phyloP scores from a whole-genome alignment of 2,113 vertebrate genomes.

The Equus przewalskii region DNA sequence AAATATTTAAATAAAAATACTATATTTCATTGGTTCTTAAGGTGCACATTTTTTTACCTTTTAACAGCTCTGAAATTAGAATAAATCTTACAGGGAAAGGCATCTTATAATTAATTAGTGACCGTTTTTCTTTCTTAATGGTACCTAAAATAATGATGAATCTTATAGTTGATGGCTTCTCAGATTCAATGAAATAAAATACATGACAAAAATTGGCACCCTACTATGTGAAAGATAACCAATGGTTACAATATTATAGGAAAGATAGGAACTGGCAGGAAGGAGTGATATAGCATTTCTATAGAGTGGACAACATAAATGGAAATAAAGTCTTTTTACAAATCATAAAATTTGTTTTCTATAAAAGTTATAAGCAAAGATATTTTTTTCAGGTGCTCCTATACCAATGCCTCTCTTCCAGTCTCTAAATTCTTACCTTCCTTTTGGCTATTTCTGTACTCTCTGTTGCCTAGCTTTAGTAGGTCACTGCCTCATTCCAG shows the following conservation, averaged over 20 bases:
- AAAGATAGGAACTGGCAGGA: not conserved
- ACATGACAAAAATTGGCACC: not conserved
- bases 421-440: slow-evolving; percentile 15
- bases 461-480: not conserved
- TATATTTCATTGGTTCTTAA: slow-evolving; percentile 31
- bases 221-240: not conserved
- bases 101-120: not conserved
- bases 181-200: slow-evolving; percentile 25
- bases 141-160: not conserved
- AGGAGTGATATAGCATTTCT: not conserved
- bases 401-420: not conserved
- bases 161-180: not conserved
- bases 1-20: slow-evolving; percentile 51
- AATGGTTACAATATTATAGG: not conserved
- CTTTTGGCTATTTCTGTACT: not conserved
- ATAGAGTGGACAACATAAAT: not conserved
- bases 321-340: not conserved
- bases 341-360: slow-evolving; percentile 22
- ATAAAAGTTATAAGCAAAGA: not conserved
- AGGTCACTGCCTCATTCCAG: not conserved
- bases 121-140: slow-evolving; percentile 37
- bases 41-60: not conserved
- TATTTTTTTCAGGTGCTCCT: not conserved
- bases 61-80: slow-evolving; percentile 30
- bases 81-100: not conserved